Conservation (phyloP, 1,140 invertebrate genomes). For the Ostrea denselamellosa region DNA sequence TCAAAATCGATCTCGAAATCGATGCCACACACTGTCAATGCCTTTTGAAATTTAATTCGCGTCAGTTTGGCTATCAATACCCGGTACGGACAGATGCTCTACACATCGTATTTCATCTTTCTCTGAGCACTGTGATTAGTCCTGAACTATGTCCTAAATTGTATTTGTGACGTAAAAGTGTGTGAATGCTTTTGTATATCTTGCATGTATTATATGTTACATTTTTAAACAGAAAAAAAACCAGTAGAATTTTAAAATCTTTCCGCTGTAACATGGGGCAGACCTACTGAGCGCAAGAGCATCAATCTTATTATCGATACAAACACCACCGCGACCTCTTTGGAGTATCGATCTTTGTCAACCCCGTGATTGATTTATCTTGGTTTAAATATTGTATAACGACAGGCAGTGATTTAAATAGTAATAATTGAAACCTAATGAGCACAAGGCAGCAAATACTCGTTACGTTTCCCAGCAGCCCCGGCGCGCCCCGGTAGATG, state of each 20-base stretch:
- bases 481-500: not conserved
- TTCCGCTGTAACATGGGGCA: not conserved
- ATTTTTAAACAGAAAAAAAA: not conserved
- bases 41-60: conserved; percentile 34
- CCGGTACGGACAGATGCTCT: not conserved
- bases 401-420: conserved; percentile 3
- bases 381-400: conserved; percentile 33
- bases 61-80: conserved; percentile 21
- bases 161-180: not conserved
- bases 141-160: not conserved
- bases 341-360: not conserved
- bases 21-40: conserved; percentile 5
- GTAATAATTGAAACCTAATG: conserved; percentile 36
- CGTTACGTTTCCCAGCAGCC: conserved; percentile 14
- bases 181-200: not conserved
- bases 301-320: not conserved
- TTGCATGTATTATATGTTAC: not conserved
- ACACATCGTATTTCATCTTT: not conserved
- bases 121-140: not conserved
- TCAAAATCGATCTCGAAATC: conserved; percentile 26
- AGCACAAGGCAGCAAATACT: not conserved
- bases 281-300: not conserved
- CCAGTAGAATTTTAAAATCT: not conserved
- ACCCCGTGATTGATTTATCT: conserved; percentile 11
- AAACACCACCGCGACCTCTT: not conserved